phyloP scores from a whole-genome alignment of 1,140 invertebrate genomes.

The Neocloeon triangulifer region DNA sequence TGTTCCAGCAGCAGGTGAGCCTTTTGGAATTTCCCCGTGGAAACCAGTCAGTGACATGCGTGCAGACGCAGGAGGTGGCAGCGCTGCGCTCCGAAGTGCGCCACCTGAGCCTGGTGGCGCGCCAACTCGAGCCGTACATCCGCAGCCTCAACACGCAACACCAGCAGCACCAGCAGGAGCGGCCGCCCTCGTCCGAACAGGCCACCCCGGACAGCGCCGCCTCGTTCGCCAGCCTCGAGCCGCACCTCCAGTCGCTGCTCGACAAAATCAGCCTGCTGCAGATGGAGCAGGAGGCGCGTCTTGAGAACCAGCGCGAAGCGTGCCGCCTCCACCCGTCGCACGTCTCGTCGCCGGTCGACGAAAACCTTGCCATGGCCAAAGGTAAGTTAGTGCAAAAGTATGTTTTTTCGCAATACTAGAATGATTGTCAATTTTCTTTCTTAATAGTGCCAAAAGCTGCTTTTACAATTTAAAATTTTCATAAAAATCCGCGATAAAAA shows the following conservation, averaged over 20 bases:
- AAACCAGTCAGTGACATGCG: constrained; percentile 10
- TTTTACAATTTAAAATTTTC: neutral
- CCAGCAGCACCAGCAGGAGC: neutral
- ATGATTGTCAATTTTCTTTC: neutral
- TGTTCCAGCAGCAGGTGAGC: constrained; percentile 35
- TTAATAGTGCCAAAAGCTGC: neutral
- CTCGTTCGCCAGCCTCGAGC: constrained; percentile 13
- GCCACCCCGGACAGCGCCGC: constrained; percentile 11
- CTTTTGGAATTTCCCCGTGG: constrained; percentile 1
- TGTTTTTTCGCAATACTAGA: no score
- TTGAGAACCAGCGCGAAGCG: constrained; percentile 1
- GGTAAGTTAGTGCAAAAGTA: constrained; percentile 12
- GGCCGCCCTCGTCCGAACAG: neutral
- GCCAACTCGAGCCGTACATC: constrained; percentile 38
- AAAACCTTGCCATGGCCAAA: constrained; percentile 21
- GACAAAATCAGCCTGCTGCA: constrained; percentile 28
- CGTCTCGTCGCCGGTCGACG: constrained; percentile 15
- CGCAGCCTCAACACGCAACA: no score
- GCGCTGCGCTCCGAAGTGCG: constrained; percentile 38
- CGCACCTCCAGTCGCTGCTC: constrained; percentile 25
- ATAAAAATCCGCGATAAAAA: no score
- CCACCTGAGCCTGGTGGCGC: constrained; percentile 31
- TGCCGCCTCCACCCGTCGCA: constrained; percentile 16
- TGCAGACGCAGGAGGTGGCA: constrained; percentile 38
- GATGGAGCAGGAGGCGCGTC: constrained; percentile 4